A percentile compares a stretch with the other conserved stretches of the same genome.
Evolutionary conservation across 2,797 vertebrate species (phyloP).

Genomic region (Linurgus olivaceus): DNA sequence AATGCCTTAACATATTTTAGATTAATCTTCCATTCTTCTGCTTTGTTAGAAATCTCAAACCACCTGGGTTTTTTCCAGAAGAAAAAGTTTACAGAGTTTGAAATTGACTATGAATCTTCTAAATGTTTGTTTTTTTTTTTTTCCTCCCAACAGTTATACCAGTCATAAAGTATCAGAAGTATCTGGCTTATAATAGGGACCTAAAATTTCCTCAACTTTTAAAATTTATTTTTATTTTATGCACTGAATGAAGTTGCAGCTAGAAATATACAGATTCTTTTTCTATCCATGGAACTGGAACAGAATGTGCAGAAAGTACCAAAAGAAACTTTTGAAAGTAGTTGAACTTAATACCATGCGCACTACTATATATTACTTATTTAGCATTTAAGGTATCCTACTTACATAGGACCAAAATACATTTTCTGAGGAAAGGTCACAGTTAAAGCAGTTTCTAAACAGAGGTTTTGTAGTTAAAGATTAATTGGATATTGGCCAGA

Average conservation of each 20-base stretch:
- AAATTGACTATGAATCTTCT: background rate
- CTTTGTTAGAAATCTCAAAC: background rate
- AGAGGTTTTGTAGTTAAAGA: background rate
- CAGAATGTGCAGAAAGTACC: background rate
- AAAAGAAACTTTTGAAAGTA: background rate
- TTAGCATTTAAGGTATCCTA: background rate
- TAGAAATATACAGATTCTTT: background rate
- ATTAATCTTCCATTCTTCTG: background rate
- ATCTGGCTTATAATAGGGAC: background rate
- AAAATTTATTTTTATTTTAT: background rate
- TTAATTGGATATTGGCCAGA: background rate
- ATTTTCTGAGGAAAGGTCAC: background rate
- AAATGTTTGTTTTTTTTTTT: rapidly evolving
- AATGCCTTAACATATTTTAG: background rate
- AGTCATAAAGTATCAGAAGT: background rate
- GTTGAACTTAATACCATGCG: background rate
- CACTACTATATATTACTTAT: background rate
- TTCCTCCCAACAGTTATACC: background rate
- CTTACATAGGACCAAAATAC: background rate
- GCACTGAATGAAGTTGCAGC: background rate
- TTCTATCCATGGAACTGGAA: background rate
- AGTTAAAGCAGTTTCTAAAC: background rate
- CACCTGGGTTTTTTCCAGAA: background rate
- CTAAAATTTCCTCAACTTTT: background rate
- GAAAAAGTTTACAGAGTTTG: background rate